Conservation (phyloP, 2,797 vertebrate species). For the Carcharodon carcharias region DNA sequence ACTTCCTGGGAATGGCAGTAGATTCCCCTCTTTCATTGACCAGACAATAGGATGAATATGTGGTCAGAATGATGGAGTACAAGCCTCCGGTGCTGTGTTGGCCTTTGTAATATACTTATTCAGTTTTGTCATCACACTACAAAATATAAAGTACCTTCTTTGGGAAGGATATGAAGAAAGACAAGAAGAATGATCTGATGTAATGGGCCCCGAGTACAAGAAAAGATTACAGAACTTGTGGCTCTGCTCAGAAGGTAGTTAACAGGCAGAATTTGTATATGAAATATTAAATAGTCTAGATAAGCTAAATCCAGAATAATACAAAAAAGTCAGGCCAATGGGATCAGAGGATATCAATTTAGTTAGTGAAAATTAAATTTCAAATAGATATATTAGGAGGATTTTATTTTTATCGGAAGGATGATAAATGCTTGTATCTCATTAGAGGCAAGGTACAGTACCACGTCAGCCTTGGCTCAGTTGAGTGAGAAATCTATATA, state of each 20-base stretch:
- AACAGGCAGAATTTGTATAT: not conserved
- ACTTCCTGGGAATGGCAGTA: too few species aligned
- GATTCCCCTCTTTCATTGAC: not conserved
- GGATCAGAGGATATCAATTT: slow-evolving; percentile 17
- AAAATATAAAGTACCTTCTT: not conserved
- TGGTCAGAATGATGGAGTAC: not conserved
- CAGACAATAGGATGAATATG: not conserved
- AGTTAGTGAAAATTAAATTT: slow-evolving; percentile 19
- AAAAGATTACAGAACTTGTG: slow-evolving; percentile 13
- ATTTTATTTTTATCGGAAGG: not conserved
- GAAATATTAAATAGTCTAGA: slow-evolving; percentile 26
- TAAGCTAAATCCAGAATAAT: slow-evolving; percentile 25
- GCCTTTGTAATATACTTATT: not conserved
- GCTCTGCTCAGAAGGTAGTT: not conserved
- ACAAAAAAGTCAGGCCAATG: not conserved
- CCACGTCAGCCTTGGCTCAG: not conserved
- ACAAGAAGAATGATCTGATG: slow-evolving; percentile 21
- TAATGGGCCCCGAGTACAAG: not conserved
- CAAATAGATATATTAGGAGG: not conserved
- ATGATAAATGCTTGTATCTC: not conserved
- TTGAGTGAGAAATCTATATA: not conserved
- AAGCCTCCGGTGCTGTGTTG: not conserved
- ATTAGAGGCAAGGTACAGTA: not conserved
- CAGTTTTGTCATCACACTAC: not conserved
- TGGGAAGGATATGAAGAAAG: not conserved